phyloP scores from a whole-genome alignment of 1,140 invertebrate genomes.

The Spodoptera frugiperda region DNA sequence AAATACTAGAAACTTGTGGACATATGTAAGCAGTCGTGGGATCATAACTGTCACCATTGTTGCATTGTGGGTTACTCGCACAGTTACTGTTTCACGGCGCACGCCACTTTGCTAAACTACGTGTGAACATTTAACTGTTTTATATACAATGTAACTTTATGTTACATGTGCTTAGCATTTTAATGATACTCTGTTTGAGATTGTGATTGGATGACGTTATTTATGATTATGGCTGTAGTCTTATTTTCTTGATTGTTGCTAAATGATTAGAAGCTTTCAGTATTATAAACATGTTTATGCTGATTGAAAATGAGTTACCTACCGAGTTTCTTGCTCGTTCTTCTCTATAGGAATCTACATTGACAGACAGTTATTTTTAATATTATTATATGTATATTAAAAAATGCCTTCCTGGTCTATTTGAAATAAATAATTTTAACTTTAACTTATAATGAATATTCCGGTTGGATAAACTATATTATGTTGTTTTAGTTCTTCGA shows the following conservation, averaged over 20 bases:
- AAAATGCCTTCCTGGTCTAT: no score
- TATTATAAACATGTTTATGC: no score
- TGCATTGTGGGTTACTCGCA: conserved; percentile 53
- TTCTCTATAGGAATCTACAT: no score
- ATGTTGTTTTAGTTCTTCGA: no score
- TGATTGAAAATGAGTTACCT: no score
- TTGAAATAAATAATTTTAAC: no score
- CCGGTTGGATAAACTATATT: no score
- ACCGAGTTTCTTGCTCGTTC: no score
- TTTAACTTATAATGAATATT: no score
- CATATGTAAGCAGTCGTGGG: conserved; percentile 40
- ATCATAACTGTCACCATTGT: conserved; percentile 52
- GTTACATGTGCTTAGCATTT: not conserved
- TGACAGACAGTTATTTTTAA: no score
- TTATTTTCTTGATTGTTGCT: not conserved
- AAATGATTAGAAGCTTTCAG: no score
- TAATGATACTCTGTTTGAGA: not conserved
- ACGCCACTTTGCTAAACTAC: conserved; percentile 19
- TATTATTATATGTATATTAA: no score
- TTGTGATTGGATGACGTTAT: conserved; percentile 4
- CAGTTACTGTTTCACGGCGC: conserved; percentile 47
- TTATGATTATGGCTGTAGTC: not conserved
- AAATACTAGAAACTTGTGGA: conserved; percentile 49
- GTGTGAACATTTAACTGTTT: conserved; percentile 45
- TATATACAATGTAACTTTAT: not conserved